Evolutionary conservation across 2,888 invertebrate species (phyloP).

Genomic region (Catocala nupta): DNA sequence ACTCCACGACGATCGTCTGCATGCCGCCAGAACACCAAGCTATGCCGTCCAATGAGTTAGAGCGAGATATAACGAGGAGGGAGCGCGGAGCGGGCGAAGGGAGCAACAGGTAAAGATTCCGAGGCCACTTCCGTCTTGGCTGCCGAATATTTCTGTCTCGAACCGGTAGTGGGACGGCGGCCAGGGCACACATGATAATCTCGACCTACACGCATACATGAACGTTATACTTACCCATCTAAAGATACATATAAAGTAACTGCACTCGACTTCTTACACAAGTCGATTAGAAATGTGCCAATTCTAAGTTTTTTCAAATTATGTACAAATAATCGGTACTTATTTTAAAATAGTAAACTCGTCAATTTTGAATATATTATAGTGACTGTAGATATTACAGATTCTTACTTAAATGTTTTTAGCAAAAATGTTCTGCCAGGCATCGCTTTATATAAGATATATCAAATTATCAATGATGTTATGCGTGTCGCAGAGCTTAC

Average conservation of each 20-base stretch:
- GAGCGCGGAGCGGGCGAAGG: constrained; percentile 81
- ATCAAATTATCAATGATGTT: constrained; percentile 38
- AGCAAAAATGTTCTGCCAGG: constrained; percentile 3
- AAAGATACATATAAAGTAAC: constrained; percentile 24
- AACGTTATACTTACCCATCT: constrained; percentile 36
- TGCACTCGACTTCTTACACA: constrained; percentile 11
- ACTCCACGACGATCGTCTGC: constrained; percentile 73
- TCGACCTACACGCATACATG: constrained; percentile 61
- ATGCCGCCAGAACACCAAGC: constrained; percentile 65
- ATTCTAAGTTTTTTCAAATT: too few species aligned
- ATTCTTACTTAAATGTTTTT: too few species aligned
- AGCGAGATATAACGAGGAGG: constrained; percentile 72
- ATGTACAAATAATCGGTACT: too few species aligned
- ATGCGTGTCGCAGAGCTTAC: constrained; percentile 59
- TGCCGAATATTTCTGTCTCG: constrained; percentile 87
- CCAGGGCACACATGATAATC: constrained; percentile 78
- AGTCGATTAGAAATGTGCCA: too few species aligned
- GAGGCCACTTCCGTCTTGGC: constrained; percentile 88
- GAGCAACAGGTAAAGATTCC: constrained; percentile 88
- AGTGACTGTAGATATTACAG: too few species aligned
- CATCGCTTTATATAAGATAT: constrained; percentile 32
- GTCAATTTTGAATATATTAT: too few species aligned
- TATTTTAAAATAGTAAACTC: too few species aligned
- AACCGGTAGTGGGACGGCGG: constrained; percentile 86
- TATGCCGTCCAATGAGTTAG: constrained; percentile 60